Percentiles rank a stretch among this genome's conserved stretches.
phyloP scores from a whole-genome alignment of 2,888 invertebrate species.

The Alloscopus bannaensis region DNA sequence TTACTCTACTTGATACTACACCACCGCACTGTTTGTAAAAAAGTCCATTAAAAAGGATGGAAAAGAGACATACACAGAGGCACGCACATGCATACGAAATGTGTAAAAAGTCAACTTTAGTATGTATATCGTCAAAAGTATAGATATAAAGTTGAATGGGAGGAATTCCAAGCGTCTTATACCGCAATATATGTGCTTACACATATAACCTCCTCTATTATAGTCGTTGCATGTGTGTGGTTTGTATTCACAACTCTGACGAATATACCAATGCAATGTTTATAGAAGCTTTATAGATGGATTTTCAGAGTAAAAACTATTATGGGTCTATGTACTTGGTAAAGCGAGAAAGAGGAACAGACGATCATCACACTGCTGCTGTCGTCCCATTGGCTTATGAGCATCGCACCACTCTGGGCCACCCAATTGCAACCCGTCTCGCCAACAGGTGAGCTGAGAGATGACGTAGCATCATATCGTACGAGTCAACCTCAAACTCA shows the following conservation, averaged over 20 bases:
- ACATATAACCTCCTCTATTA: not conserved
- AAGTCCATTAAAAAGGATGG: too few relatives aligned
- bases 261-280: too few relatives aligned
- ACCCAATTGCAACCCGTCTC: slow-evolving; percentile 48
- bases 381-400: slow-evolving; percentile 46
- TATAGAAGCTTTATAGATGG: not conserved
- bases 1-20: not conserved
- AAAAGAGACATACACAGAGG: not conserved
- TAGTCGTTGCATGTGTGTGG: not conserved
- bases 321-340: not conserved
- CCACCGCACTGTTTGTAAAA: too few relatives aligned
- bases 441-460: slow-evolving; percentile 64
- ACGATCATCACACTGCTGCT: not conserved
- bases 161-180: too few relatives aligned
- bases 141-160: too few relatives aligned
- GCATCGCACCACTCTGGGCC: slow-evolving; percentile 52
- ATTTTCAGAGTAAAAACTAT: not conserved
- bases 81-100: not conserved
- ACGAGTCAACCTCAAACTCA: slow-evolving; percentile 31
- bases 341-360: not conserved
- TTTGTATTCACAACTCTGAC: not conserved
- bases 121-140: too few relatives aligned
- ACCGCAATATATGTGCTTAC: not conserved
- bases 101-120: too few relatives aligned
- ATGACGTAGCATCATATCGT: slow-evolving; percentile 51